Conservation (phyloP, 2,797 vertebrate species). For the Numenius phaeopus region DNA sequence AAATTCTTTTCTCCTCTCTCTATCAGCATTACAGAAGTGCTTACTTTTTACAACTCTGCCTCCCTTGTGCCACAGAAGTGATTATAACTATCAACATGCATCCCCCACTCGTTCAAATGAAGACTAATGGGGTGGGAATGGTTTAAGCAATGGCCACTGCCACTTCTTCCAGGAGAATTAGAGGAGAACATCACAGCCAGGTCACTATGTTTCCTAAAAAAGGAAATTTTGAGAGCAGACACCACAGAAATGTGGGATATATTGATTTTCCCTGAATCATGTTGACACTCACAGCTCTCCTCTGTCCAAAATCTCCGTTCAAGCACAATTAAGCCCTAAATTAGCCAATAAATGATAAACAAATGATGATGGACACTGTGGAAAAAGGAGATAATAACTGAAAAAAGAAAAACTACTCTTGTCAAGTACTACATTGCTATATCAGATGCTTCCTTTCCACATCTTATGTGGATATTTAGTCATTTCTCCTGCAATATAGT, state of each 20-base stretch:
- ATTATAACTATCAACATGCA: not conserved
- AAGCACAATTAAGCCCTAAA: conserved; percentile 30
- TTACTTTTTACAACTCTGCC: not conserved
- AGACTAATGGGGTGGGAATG: not conserved
- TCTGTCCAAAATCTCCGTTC: not conserved
- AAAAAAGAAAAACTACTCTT: not conserved
- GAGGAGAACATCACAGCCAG: not conserved
- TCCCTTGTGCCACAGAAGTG: not conserved
- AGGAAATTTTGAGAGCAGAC: not conserved
- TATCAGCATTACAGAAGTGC: not conserved
- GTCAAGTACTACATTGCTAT: not conserved
- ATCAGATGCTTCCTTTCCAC: not conserved
- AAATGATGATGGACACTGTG: conserved; percentile 25
- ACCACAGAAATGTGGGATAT: not conserved
- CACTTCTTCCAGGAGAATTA: not conserved
- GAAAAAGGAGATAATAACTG: not conserved
- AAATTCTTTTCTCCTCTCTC: not conserved
- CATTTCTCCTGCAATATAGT: not conserved
- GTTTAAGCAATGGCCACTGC: not conserved
- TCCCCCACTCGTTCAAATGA: not conserved
- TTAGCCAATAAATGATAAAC: conserved; percentile 18
- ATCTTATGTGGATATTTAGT: not conserved
- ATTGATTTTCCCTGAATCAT: not conserved
- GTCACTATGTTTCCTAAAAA: not conserved
- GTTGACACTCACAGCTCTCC: not conserved